A percentile compares a stretch with the other conserved stretches of the same genome.
These are phyloP conservation scores for Calephelis virginiensis DNA, from an alignment of 1,140 invertebrate genomes.

Conservation along the genomic window DNA sequence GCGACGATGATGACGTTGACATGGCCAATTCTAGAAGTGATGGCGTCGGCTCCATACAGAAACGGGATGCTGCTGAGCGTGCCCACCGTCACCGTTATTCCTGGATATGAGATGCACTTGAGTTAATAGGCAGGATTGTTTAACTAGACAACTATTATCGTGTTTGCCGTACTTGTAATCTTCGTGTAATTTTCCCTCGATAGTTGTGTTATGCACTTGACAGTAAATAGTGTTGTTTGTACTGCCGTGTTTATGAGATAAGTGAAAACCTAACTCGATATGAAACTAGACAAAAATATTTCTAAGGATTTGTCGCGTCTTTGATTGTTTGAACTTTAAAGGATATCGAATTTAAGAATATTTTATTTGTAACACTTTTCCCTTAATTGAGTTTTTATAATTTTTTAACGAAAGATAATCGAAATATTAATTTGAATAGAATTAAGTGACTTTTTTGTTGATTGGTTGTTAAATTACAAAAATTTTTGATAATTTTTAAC, in stretches of 20 bases:
- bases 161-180: constrained; percentile 14
- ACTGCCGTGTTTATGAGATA: background rate
- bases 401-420: too few species aligned
- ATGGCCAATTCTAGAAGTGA: constrained; percentile 89
- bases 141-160: constrained; percentile 21
- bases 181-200: constrained; percentile 7
- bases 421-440: too few species aligned
- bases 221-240: background rate
- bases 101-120: constrained; percentile 30
- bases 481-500: too few species aligned
- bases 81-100: constrained; percentile 88
- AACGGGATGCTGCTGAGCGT: constrained; percentile 90
- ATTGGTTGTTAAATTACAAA: too few species aligned
- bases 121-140: constrained; percentile 31
- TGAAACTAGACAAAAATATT: background rate
- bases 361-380: too few species aligned
- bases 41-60: constrained; percentile 87
- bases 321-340: too few species aligned
- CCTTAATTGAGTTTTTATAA: too few species aligned
- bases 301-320: too few species aligned
- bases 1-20: constrained; percentile 90
- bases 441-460: too few species aligned
- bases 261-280: too few species aligned
- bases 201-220: background rate
- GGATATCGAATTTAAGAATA: too few species aligned